A percentile compares a stretch with the other conserved stretches of the same genome.
Conservation (phyloP, 2,888 invertebrate genomes). For the Harpalus rubripes region DNA sequence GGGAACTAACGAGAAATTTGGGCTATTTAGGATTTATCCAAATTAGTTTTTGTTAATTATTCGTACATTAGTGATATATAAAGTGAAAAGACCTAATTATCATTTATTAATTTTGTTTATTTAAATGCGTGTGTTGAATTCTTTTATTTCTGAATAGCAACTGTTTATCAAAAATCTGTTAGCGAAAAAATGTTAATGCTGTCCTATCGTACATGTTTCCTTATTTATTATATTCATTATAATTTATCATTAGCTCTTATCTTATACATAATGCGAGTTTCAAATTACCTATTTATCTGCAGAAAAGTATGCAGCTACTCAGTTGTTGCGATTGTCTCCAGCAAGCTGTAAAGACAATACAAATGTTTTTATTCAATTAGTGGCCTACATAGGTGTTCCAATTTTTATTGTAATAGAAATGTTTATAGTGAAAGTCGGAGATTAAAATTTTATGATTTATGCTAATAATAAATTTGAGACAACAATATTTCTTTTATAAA, state of each 20-base stretch:
- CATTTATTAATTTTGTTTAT: slow-evolving; percentile 7
- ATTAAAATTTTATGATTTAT: background rate
- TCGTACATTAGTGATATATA: background rate
- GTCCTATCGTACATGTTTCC: background rate
- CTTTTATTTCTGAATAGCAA: background rate
- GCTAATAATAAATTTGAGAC: background rate
- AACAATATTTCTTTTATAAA: background rate
- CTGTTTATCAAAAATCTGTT: slow-evolving; percentile 5
- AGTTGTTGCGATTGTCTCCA: background rate
- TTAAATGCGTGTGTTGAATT: background rate
- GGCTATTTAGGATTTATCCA: slow-evolving; percentile 10
- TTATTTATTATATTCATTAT: slow-evolving; percentile 34
- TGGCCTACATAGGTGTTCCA: slow-evolving; percentile 14
- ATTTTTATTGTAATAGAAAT: background rate
- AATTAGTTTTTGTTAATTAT: background rate
- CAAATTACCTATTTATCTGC: slow-evolving; percentile 17
- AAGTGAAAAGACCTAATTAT: background rate
- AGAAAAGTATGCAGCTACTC: background rate
- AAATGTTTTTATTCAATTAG: background rate
- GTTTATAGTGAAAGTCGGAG: background rate
- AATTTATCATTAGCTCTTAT: slow-evolving; percentile 19
- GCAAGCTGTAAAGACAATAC: slow-evolving; percentile 12
- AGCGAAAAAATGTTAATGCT: slow-evolving; percentile 15
- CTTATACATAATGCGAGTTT: slow-evolving; percentile 13
- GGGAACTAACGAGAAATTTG: background rate